Conservation (phyloP, 2,888 invertebrate species). For the Tenodera sinensis region DNA sequence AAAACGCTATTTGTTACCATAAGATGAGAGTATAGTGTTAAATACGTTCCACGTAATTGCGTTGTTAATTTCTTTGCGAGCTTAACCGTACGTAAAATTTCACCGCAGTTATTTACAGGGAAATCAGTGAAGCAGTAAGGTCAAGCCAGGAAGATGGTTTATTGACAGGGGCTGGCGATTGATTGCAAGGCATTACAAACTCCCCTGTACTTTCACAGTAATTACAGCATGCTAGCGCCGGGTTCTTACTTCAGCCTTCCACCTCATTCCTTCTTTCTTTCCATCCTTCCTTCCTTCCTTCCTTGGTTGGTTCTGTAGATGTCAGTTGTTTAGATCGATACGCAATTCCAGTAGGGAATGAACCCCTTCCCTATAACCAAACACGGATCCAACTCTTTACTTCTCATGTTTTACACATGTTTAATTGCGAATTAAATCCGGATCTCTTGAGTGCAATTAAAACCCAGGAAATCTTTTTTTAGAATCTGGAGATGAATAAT, state of each 20-base stretch:
- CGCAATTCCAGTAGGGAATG: not conserved
- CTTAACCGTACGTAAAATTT: not conserved
- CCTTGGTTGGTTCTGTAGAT: not conserved
- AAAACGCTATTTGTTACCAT: no score
- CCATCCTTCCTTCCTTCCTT: not conserved
- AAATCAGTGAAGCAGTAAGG: not conserved
- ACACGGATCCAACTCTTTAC: not conserved
- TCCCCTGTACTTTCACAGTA: not conserved
- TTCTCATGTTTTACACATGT: not conserved
- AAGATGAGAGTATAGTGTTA: no score
- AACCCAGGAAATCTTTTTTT: not conserved
- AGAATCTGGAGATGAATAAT: no score
- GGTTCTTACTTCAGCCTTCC: not conserved
- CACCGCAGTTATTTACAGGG: not conserved
- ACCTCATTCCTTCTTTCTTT: not conserved
- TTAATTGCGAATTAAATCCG: not conserved
- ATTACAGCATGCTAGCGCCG: not conserved
- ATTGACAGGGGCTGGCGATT: not conserved
- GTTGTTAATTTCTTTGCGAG: not conserved
- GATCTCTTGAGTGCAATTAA: not conserved
- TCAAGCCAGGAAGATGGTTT: not conserved
- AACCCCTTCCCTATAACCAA: not conserved
- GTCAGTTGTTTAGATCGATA: slow-evolving; percentile 1
- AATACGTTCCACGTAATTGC: not conserved
- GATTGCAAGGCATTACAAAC: not conserved